Evolutionary conservation across 2,888 invertebrate genomes (phyloP).

Genomic region (Pteria penguin): DNA sequence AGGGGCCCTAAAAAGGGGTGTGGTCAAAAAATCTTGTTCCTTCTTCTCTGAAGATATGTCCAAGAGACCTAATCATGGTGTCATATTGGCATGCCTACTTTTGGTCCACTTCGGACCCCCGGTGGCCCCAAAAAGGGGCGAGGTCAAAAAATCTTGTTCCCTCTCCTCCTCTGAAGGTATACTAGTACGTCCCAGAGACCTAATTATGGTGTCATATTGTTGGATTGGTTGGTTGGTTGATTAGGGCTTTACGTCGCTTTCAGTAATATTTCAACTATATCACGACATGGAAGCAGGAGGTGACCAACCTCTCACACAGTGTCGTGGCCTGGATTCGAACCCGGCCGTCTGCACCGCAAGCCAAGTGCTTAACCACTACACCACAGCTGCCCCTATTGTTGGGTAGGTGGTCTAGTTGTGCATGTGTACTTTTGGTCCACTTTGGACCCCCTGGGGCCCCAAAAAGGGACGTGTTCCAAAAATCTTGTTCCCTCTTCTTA

Average conservation of each 20-base stretch:
- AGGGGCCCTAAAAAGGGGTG: neutral
- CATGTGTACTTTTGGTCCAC: too few species aligned
- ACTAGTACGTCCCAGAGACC: neutral
- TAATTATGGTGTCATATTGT: neutral
- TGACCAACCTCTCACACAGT: too few species aligned
- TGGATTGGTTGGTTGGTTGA: too few species aligned
- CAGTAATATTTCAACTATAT: too few species aligned
- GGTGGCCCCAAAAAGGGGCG: neutral
- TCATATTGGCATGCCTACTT: neutral
- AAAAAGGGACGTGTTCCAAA: too few species aligned
- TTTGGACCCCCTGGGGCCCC: too few species aligned
- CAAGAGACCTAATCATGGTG: neutral
- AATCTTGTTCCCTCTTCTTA: too few species aligned
- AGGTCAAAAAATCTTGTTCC: neutral
- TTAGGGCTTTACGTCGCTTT: too few species aligned
- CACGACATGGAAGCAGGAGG: too few species aligned
- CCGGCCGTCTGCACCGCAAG: neutral
- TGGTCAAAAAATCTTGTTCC: neutral
- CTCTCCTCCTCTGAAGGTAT: too few species aligned
- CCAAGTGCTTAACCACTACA: neutral
- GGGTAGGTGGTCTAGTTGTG: neutral
- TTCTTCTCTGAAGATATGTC: neutral
- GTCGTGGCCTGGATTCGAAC: too few species aligned
- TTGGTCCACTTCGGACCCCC: neutral
- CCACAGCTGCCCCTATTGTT: neutral